A percentile compares a stretch with the other conserved stretches of the same genome.
Conservation (phyloP, 2,797 vertebrate species). For the Decapterus maruadsi region DNA sequence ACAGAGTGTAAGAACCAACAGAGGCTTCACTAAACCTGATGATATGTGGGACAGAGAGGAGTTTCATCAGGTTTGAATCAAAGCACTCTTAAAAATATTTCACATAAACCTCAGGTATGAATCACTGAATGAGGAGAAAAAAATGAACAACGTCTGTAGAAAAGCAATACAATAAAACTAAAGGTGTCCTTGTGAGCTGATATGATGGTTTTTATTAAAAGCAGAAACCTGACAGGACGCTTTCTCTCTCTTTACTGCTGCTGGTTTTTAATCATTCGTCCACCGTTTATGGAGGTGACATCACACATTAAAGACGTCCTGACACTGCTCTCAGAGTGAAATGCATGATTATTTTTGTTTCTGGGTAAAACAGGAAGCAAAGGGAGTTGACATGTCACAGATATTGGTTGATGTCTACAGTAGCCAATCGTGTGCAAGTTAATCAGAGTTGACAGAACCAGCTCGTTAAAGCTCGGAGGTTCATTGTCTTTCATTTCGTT, state of each 20-base stretch:
- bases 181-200: background rate
- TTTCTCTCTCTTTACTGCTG: background rate
- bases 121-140: constrained; percentile 9
- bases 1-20: constrained; percentile 30
- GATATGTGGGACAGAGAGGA: constrained; percentile 44
- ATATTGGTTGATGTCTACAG: too few species aligned
- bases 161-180: background rate
- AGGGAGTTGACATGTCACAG: too few species aligned
- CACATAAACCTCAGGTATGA: background rate
- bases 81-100: constrained; percentile 5
- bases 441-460: too few species aligned
- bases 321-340: too few species aligned
- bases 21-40: constrained; percentile 37
- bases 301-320: too few species aligned
- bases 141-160: background rate
- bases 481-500: too few species aligned
- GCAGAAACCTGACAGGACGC: constrained; percentile 2
- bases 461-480: too few species aligned
- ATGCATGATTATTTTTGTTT: too few species aligned
- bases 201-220: background rate
- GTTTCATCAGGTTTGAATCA: background rate
- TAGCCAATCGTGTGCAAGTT: too few species aligned
- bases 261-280: constrained; percentile 12
- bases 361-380: too few species aligned
- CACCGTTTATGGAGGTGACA: too few species aligned